Evolutionary conservation across 2,113 vertebrate species (phyloP).

Genomic region (Typhlomys cinereus): DNA sequence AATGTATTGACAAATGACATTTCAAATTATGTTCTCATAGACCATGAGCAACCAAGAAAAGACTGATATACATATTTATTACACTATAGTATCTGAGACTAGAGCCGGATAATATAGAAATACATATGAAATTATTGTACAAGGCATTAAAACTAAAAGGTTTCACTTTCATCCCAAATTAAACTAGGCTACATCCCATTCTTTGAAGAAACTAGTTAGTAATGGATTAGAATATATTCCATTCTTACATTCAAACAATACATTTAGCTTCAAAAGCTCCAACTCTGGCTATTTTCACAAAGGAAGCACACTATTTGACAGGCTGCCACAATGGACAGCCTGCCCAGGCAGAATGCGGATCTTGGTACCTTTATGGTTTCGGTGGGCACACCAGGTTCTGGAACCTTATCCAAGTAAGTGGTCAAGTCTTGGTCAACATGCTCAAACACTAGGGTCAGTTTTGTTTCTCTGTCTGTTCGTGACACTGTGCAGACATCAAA

Average conservation of each 20-base stretch:
- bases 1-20: background rate
- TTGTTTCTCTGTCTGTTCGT: slow-evolving; percentile 97
- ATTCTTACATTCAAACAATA: slow-evolving; percentile 19
- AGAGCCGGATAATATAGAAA: background rate
- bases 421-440: slow-evolving; percentile 99
- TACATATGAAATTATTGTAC: slow-evolving; percentile 4
- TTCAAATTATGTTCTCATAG: background rate
- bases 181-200: background rate
- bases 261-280: background rate
- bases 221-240: background rate
- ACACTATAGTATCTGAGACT: background rate
- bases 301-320: background rate
- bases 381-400: slow-evolving; percentile 96
- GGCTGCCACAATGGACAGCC: background rate
- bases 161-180: background rate
- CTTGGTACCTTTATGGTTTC: slow-evolving; percentile 97
- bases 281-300: slow-evolving; percentile 40
- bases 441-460: slow-evolving; percentile 98
- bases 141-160: background rate
- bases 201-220: background rate
- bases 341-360: slow-evolving; percentile 5
- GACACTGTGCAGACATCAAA: slow-evolving; percentile 99
- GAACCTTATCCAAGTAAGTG: slow-evolving; percentile 98
- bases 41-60: background rate
- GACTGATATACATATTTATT: background rate